A percentile compares a stretch with the other conserved stretches of the same genome.
phyloP scores from a whole-genome alignment of 2,888 invertebrate genomes.

The Tolmerus cingulatus region DNA sequence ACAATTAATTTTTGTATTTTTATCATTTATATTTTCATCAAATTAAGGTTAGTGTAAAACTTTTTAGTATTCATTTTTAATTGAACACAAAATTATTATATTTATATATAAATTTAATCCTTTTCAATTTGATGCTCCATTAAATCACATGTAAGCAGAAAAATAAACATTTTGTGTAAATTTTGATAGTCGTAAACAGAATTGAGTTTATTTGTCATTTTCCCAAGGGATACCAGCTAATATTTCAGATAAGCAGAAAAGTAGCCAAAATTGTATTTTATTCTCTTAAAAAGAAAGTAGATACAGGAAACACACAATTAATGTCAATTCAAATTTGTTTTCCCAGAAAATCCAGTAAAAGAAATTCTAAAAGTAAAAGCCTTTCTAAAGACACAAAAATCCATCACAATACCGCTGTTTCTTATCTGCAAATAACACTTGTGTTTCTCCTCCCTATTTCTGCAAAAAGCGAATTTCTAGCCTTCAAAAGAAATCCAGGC shows the following conservation, averaged over 20 bases:
- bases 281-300: neutral
- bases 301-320: neutral
- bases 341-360: neutral
- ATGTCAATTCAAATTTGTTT: neutral
- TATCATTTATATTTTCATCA: too few relatives aligned
- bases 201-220: neutral
- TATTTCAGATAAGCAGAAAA: neutral
- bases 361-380: neutral
- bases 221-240: neutral
- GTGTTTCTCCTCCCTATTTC: neutral
- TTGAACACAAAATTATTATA: too few relatives aligned
- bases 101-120: too few relatives aligned
- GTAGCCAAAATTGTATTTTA: neutral
- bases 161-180: neutral
- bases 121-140: too few relatives aligned
- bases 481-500: neutral
- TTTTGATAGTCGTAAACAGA: neutral
- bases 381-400: neutral
- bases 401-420: neutral
- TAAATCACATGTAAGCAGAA: neutral
- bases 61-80: too few relatives aligned
- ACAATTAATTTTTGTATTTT: too few relatives aligned
- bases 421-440: constrained; percentile 12
- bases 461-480: neutral
- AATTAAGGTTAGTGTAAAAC: too few relatives aligned